phyloP scores from a whole-genome alignment of 2,797 vertebrate species.

The Coregonus sp. region DNA sequence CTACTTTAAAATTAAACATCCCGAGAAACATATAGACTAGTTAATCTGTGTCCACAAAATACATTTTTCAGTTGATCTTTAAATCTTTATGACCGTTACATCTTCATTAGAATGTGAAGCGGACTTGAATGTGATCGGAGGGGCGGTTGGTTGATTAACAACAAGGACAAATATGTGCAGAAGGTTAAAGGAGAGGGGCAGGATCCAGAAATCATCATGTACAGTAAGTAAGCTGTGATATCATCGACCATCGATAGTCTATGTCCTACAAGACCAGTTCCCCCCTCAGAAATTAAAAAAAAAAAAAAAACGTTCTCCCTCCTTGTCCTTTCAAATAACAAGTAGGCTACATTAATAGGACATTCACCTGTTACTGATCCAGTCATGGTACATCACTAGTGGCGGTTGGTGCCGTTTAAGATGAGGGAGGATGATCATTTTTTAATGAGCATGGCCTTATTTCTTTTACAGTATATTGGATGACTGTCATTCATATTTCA shows the following conservation, averaged over 20 bases:
- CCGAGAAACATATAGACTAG: conserved; percentile 37
- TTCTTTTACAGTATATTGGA: no score
- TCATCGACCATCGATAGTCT: conserved; percentile 7
- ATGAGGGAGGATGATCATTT: no score
- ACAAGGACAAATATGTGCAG: conserved; percentile 46
- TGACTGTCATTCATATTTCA: no score
- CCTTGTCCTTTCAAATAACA: conserved; percentile 25
- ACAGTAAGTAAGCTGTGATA: not conserved
- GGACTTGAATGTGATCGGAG: conserved; percentile 6
- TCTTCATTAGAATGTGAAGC: not conserved
- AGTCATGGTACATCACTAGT: not conserved
- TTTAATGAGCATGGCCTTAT: no score
- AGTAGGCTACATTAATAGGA: conserved; percentile 27
- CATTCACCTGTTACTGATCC: conserved; percentile 12
- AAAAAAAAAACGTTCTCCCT: not conserved
- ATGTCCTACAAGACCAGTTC: not conserved
- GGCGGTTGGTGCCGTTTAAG: no score
- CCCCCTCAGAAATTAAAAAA: not conserved
- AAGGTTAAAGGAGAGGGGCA: no score
- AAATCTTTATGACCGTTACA: conserved; percentile 50
- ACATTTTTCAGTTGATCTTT: conserved; percentile 36
- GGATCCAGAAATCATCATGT: no score
- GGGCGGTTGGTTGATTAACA: not conserved
- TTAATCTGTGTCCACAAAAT: conserved; percentile 12
- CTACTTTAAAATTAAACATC: conserved; percentile 20